Conservation (phyloP, 1,140 invertebrate genomes). For the Drosophila bifasciata region DNA sequence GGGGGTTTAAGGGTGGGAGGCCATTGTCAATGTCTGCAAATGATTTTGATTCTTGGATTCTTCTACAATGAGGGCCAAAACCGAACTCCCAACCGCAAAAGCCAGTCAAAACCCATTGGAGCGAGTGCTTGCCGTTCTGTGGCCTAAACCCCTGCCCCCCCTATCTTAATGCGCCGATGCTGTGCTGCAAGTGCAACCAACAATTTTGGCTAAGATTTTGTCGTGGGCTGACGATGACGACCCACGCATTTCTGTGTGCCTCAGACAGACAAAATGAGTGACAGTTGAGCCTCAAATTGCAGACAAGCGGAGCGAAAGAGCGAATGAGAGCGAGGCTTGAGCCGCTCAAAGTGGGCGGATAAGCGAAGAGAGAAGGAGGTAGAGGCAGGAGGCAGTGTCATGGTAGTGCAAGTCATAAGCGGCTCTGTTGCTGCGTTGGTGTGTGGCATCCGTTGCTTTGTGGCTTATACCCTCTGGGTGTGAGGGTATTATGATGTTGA, state of each 20-base stretch:
- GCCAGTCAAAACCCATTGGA: constrained; percentile 38
- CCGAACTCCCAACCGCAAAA: constrained; percentile 49
- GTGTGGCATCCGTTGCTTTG: constrained; percentile 21
- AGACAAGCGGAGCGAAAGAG: constrained; percentile 44
- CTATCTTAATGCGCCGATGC: neutral
- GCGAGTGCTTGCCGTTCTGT: constrained; percentile 37
- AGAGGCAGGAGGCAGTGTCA: constrained; percentile 9
- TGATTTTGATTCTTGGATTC: constrained; percentile 30
- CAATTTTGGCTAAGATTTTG: constrained; percentile 69
- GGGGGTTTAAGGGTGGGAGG: neutral
- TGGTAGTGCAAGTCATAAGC: constrained; percentile 48
- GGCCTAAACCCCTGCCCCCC: constrained; percentile 29
- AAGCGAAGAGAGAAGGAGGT: neutral
- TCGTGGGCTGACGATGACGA: constrained; percentile 46
- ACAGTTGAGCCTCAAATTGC: constrained; percentile 77
- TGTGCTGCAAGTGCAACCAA: constrained; percentile 63
- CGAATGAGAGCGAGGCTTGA: constrained; percentile 29
- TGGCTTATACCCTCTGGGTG: constrained; percentile 13
- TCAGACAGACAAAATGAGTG: constrained; percentile 52
- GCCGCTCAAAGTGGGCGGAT: constrained; percentile 3
- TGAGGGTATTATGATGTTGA: too few species aligned
- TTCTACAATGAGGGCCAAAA: constrained; percentile 11
- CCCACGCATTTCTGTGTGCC: constrained; percentile 53
- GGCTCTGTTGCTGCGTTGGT: constrained; percentile 26
- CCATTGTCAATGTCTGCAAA: constrained; percentile 70